These are phyloP conservation scores for Luscinia megarhynchos DNA, from an alignment of 2,797 vertebrate genomes.

Conservation along the genomic window DNA sequence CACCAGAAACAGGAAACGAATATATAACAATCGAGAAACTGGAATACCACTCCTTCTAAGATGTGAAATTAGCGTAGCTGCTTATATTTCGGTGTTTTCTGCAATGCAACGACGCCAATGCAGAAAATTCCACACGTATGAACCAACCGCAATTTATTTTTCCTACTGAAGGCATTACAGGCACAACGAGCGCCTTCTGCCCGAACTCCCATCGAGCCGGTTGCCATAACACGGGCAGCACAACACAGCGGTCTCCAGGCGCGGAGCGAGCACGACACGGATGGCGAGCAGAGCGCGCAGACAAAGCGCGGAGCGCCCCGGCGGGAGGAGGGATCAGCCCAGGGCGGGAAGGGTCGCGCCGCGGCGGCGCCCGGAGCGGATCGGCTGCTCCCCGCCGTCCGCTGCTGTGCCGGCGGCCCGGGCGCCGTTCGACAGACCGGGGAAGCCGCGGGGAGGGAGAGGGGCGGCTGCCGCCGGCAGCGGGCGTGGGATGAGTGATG, in stretches of 20 bases:
- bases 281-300: fast-evolving
- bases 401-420: background rate
- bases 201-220: background rate
- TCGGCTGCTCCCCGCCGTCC: background rate
- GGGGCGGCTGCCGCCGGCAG: background rate
- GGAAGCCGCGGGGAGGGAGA: too few species aligned
- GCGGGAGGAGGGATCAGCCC: background rate
- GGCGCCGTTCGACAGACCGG: background rate
- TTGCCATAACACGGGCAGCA: slow-evolving; percentile 11
- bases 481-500: background rate
- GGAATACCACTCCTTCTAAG: background rate
- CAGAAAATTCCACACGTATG: background rate
- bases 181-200: background rate
- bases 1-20: background rate
- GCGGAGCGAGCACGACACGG: background rate
- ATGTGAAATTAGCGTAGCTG: fast-evolving
- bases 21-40: background rate
- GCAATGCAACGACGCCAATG: background rate
- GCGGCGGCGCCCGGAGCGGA: too few species aligned
- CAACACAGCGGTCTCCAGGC: background rate
- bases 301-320: background rate
- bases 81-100: background rate
- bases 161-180: background rate
- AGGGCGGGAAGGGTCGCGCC: background rate
- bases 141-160: background rate